Evolutionary conservation across 2,888 invertebrate genomes (phyloP).

Genomic region (Agriopis marginaria): DNA sequence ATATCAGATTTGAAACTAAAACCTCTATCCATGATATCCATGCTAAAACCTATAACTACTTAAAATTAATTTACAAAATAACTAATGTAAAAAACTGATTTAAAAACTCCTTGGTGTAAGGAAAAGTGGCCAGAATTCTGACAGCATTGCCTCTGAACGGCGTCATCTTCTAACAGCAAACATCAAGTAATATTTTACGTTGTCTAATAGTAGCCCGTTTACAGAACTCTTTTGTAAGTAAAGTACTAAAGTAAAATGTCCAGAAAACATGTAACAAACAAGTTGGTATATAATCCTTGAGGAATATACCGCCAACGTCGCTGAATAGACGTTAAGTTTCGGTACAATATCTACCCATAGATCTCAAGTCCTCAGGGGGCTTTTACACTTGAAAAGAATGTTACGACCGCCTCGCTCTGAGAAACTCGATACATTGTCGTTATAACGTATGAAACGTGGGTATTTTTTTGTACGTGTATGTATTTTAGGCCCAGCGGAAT

Average conservation of each 20-base stretch:
- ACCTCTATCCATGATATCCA: too few species aligned
- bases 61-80: too few species aligned
- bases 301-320: not conserved
- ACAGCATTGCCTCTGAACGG: too few species aligned
- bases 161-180: too few species aligned
- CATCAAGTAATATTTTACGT: too few species aligned
- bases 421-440: constrained; percentile 12
- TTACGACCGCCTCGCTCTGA: constrained; percentile 20
- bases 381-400: constrained; percentile 27
- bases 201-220: too few species aligned
- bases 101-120: too few species aligned
- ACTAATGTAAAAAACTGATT: too few species aligned
- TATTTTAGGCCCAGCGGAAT: too few species aligned
- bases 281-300: not conserved
- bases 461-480: not conserved
- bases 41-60: too few species aligned
- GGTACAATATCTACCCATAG: constrained; percentile 10
- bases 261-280: not conserved
- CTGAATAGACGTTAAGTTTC: constrained; percentile 9
- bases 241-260: not conserved
- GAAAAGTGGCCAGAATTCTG: too few species aligned
- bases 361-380: constrained; percentile 20
- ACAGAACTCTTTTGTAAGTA: not conserved
- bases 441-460: constrained; percentile 2
- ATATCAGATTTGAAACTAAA: too few species aligned